These are phyloP conservation scores for Medauroidea extradentata DNA, from an alignment of 1,140 invertebrate species.

Conservation along the genomic window DNA sequence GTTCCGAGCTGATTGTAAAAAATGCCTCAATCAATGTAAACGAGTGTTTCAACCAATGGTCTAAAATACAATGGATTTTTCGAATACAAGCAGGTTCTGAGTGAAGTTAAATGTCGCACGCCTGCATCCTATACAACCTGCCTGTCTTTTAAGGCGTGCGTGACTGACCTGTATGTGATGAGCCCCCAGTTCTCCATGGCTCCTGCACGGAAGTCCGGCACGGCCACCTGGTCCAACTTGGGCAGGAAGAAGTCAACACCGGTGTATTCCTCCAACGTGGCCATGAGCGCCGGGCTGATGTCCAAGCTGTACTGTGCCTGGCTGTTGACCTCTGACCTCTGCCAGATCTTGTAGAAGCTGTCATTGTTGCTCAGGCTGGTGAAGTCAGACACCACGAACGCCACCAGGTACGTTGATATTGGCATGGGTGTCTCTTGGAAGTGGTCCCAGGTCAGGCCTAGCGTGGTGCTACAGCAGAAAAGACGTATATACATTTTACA, in stretches of 20 bases:
- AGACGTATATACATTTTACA: too few relatives aligned
- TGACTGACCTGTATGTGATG: constrained; percentile 54
- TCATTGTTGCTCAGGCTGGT: constrained; percentile 44
- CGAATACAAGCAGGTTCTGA: too few relatives aligned
- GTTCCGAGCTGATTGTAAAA: too few relatives aligned
- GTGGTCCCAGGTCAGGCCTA: too few relatives aligned
- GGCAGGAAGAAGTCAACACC: constrained; percentile 39
- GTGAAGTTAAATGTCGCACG: too few relatives aligned
- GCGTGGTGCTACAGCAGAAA: too few relatives aligned
- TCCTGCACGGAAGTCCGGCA: constrained; percentile 72
- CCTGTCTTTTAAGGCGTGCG: too few relatives aligned
- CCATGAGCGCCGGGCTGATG: constrained; percentile 49
- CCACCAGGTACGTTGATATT: constrained; percentile 55
- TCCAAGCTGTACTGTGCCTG: constrained; percentile 68
- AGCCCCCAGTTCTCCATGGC: constrained; percentile 89
- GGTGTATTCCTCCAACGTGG: constrained; percentile 48
- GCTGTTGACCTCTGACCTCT: constrained; percentile 72
- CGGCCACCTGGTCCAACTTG: constrained; percentile 59
- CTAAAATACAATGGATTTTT: too few relatives aligned
- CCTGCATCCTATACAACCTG: too few relatives aligned
- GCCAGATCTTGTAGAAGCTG: constrained; percentile 67
- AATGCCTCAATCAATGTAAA: too few relatives aligned
- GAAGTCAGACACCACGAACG: constrained; percentile 54
- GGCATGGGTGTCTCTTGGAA: constrained; percentile 52
- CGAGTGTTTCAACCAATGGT: too few relatives aligned